phyloP scores from a whole-genome alignment of 2,113 vertebrate genomes.

The Pantherophis guttatus region DNA sequence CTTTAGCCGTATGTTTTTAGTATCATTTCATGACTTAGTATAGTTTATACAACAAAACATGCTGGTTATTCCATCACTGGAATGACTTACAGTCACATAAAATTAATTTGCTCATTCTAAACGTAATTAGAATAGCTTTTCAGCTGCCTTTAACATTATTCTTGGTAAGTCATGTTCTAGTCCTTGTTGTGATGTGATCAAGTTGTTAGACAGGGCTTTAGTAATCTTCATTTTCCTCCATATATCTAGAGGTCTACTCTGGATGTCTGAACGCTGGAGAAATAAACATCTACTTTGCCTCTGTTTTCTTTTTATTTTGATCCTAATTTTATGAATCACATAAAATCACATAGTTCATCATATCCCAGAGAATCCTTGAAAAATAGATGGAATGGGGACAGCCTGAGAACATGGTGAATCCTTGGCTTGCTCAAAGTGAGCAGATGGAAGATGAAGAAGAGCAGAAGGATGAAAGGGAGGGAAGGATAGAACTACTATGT shows the following conservation, averaged over 20 bases:
- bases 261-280: background rate
- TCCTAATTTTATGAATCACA: background rate
- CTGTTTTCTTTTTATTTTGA: background rate
- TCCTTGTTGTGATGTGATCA: background rate
- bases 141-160: background rate
- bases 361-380: background rate
- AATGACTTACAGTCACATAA: background rate
- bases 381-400: background rate
- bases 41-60: background rate
- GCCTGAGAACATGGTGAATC: background rate
- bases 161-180: background rate
- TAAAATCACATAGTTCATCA: background rate
- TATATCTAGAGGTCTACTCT: background rate
- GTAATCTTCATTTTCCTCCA: background rate
- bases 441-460: background rate
- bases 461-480: background rate
- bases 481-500: background rate
- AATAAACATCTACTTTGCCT: background rate
- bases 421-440: background rate
- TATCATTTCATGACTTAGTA: background rate
- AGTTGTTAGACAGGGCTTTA: background rate
- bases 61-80: background rate
- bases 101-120: background rate
- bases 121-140: background rate
- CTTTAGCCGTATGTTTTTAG: background rate